These are phyloP conservation scores for Campopleginae sp. DNA, from an alignment of 2,888 invertebrate species.

Conservation along the genomic window DNA sequence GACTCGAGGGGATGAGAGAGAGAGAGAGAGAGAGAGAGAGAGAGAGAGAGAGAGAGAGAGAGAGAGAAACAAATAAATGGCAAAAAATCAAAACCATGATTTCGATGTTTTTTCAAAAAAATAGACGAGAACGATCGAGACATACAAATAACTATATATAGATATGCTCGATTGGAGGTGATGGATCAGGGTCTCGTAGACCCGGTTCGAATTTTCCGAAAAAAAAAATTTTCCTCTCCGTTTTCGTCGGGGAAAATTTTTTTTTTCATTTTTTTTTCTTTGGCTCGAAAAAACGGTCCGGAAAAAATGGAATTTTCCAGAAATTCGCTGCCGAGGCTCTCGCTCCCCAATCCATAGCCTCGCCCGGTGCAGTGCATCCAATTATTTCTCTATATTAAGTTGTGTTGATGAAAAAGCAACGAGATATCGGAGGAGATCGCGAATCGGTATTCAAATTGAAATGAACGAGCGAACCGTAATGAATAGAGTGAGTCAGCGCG, in stretches of 20 bases:
- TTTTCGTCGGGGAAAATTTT: too few relatives aligned
- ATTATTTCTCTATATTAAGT: slow-evolving; percentile 26
- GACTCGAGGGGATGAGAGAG: slow-evolving; percentile 30
- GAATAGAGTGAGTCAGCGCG: slow-evolving; percentile 17
- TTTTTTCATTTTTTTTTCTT: too few relatives aligned
- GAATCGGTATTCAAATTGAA: slow-evolving; percentile 13
- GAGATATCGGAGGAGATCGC: slow-evolving; percentile 43
- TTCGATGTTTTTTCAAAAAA: slow-evolving; percentile 30
- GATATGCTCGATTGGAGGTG: slow-evolving; percentile 29
- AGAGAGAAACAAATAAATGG: slow-evolving; percentile 39
- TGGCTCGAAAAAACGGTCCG: too few relatives aligned
- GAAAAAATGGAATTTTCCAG: too few relatives aligned
- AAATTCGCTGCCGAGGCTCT: too few relatives aligned
- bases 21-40: slow-evolving; percentile 29
- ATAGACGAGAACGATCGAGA: slow-evolving; percentile 48
- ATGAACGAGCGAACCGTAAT: slow-evolving; percentile 42
- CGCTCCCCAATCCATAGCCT: too few relatives aligned
- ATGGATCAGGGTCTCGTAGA: too few relatives aligned
- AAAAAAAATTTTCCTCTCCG: too few relatives aligned
- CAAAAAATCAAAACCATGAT: slow-evolving; percentile 19
- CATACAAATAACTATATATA: slow-evolving; percentile 31
- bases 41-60: too few relatives aligned
- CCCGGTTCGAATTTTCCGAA: too few relatives aligned
- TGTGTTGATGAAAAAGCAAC: slow-evolving; percentile 40
- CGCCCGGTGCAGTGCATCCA: slow-evolving; percentile 53